A percentile compares a stretch with the other conserved stretches of the same genome.
These are phyloP conservation scores for Podarcis raffonei DNA, from an alignment of 2,113 vertebrate genomes.

Conservation along the genomic window DNA sequence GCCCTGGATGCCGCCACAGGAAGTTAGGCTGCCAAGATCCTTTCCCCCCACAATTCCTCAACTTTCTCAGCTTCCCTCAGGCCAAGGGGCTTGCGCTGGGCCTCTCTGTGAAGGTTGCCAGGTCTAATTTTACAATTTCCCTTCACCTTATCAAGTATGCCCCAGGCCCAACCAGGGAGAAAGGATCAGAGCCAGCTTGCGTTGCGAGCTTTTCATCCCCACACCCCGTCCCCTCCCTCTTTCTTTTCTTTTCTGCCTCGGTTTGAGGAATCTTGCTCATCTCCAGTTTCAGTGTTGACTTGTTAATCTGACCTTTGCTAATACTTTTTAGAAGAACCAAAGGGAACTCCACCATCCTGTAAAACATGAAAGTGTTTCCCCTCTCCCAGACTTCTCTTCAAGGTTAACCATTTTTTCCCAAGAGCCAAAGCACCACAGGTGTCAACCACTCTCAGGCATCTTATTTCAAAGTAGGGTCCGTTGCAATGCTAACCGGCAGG, in stretches of 20 bases:
- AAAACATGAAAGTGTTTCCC: conserved; percentile 66
- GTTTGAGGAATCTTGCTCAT: conserved; percentile 66
- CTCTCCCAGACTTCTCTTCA: conserved; percentile 63
- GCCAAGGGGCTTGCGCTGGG: conserved; percentile 75
- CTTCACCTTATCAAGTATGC: conserved; percentile 80
- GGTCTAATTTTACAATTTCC: conserved; percentile 87
- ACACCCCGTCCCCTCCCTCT: conserved; percentile 63
- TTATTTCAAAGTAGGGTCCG: conserved; percentile 69
- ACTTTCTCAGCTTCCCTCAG: conserved; percentile 78
- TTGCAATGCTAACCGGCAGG: conserved; percentile 47
- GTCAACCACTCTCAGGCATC: conserved; percentile 71
- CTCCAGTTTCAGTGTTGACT: conserved; percentile 77
- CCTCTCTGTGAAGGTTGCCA: conserved; percentile 84
- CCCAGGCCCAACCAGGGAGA: conserved; percentile 67
- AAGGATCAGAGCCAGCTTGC: conserved; percentile 70
- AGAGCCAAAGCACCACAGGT: conserved; percentile 69
- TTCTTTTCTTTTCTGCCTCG: conserved; percentile 66
- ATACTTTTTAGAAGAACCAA: conserved; percentile 74
- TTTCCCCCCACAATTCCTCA: conserved; percentile 88
- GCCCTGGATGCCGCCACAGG: conserved; percentile 83
- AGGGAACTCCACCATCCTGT: conserved; percentile 64
- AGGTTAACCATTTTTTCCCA: conserved; percentile 69
- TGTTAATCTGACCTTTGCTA: conserved; percentile 81
- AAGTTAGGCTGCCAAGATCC: conserved; percentile 88
- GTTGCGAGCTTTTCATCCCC: conserved; percentile 60